phyloP scores from a whole-genome alignment of 2,797 vertebrate genomes.

The Peromyscus eremicus region DNA sequence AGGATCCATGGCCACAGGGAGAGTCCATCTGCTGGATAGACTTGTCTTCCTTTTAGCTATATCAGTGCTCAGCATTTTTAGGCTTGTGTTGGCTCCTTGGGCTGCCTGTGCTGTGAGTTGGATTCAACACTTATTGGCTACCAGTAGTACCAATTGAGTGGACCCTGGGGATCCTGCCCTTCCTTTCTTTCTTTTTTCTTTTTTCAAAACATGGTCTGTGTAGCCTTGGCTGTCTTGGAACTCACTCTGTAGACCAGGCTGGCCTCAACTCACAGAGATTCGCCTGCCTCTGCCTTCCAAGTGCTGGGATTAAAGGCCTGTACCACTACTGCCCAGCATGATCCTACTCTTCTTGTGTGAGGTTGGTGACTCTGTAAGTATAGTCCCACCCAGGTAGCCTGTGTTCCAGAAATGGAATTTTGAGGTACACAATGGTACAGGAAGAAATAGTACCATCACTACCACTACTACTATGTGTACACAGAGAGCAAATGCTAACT shows the following conservation, averaged over 20 bases:
- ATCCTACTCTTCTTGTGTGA: background rate
- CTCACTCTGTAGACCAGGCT: too few species aligned
- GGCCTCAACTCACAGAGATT: too few species aligned
- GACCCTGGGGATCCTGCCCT: too few species aligned
- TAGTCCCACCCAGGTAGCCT: background rate
- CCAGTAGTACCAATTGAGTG: background rate
- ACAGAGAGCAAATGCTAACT: background rate
- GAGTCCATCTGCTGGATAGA: background rate
- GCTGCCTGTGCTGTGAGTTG: background rate
- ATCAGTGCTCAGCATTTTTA: background rate
- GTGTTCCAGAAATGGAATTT: background rate
- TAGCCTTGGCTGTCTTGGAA: too few species aligned
- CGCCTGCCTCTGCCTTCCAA: too few species aligned
- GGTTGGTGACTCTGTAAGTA: background rate
- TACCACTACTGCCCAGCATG: too few species aligned
- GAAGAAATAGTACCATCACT: too few species aligned
- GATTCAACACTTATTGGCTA: background rate
- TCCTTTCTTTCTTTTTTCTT: too few species aligned
- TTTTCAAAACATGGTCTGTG: too few species aligned
- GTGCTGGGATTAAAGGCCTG: too few species aligned
- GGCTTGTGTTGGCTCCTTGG: fast-evolving
- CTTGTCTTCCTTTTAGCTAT: background rate
- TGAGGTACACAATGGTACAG: background rate
- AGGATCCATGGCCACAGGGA: background rate
- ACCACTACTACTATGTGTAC: background rate